Percentiles rank a stretch among this genome's conserved stretches.
These are phyloP conservation scores for Ivindomyrus marchei DNA, from an alignment of 2,113 vertebrate species.

Conservation along the genomic window DNA sequence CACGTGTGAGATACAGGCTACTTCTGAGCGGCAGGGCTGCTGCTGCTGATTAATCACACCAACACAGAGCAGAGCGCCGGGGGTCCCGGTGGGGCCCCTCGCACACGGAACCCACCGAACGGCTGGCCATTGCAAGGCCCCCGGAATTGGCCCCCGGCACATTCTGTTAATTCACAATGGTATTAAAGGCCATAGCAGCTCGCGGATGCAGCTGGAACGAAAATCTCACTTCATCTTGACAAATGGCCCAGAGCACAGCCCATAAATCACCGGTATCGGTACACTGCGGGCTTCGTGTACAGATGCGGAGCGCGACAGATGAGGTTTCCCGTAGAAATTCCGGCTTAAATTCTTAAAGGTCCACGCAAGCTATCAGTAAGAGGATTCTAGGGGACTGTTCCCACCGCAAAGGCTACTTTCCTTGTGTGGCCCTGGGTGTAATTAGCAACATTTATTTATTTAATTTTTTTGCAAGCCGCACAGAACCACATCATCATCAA, in stretches of 20 bases:
- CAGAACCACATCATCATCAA: neutral
- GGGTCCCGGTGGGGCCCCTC: slow-evolving; percentile 24
- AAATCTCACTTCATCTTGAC: neutral
- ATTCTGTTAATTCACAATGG: slow-evolving; percentile 24
- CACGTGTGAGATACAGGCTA: slow-evolving; percentile 16
- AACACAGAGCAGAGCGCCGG: slow-evolving; percentile 31
- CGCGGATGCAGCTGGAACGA: neutral
- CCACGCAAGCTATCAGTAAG: neutral
- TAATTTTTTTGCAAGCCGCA: neutral
- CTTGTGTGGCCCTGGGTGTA: neutral
- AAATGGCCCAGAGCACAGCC: neutral
- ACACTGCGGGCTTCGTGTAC: neutral
- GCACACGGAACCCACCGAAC: slow-evolving; percentile 26
- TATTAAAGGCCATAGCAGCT: slow-evolving; percentile 24
- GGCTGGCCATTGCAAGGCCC: slow-evolving; percentile 26
- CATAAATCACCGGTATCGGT: neutral
- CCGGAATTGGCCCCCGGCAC: slow-evolving; percentile 20
- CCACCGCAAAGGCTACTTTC: neutral
- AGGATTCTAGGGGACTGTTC: neutral
- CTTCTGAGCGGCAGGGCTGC: slow-evolving; percentile 6
- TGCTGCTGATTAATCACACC: slow-evolving; percentile 40
- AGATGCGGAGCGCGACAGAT: neutral
- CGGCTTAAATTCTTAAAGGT: neutral
- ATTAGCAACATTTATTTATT: neutral
- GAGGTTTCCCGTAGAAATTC: neutral